These are phyloP conservation scores for Mionectes olivaceus DNA, from an alignment of 2,797 vertebrate species.

Conservation along the genomic window DNA sequence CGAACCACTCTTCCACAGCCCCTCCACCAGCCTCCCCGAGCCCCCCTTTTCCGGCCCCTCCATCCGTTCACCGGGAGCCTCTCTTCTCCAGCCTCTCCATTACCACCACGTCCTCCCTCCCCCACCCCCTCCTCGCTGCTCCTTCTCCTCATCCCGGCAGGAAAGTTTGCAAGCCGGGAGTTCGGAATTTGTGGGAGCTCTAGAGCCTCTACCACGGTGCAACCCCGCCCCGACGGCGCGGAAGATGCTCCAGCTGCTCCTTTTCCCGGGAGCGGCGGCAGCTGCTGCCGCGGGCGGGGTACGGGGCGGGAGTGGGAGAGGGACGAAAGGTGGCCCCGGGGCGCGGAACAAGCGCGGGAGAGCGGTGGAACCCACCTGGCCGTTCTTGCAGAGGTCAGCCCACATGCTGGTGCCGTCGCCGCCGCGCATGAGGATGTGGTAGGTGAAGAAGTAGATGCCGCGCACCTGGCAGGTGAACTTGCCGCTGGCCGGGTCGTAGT, in stretches of 20 bases:
- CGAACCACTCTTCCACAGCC: not conserved
- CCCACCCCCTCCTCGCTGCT: not conserved
- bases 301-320: not conserved
- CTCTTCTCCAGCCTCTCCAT: not conserved
- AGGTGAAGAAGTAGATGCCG: conserved; percentile 96
- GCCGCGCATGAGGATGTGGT: conserved; percentile 94
- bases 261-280: not conserved
- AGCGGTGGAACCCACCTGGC: conserved; percentile 84
- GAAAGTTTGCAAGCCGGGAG: not conserved
- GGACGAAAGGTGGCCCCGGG: not conserved
- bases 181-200: not conserved
- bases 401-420: conserved; percentile 98
- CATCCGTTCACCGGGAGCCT: not conserved
- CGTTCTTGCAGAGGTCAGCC: conserved; percentile 97
- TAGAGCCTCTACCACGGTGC: not conserved
- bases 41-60: not conserved
- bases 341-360: too few relatives aligned
- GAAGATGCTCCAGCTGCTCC: not conserved
- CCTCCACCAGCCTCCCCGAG: too few relatives aligned
- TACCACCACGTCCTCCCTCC: not conserved
- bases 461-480: conserved; percentile 96
- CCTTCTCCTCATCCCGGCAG: not conserved
- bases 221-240: not conserved
- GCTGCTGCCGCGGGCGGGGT: too few relatives aligned
- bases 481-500: conserved; percentile 89